Evolutionary conservation across 2,888 invertebrate species (phyloP).

Genomic region (Melinaea marsaeus): DNA sequence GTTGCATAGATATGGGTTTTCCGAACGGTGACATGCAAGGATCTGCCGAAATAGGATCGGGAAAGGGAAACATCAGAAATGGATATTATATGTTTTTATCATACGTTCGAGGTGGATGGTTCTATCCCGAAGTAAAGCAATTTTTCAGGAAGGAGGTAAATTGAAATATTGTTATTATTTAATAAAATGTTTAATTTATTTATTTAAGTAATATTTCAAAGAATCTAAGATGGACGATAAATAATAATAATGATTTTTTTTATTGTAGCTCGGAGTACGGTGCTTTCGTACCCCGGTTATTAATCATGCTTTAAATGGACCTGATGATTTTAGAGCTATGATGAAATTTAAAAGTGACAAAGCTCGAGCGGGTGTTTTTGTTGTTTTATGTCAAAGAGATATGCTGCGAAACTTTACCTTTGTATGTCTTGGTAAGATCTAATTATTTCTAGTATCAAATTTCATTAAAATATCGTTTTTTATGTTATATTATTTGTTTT

Average conservation of each 20-base stretch:
- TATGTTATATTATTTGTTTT: too few relatives aligned
- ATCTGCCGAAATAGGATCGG: not conserved
- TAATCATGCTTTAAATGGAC: not conserved
- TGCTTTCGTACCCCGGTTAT: not conserved
- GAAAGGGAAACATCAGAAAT: not conserved
- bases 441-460: not conserved
- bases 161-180: not conserved
- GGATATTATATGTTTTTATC: slow-evolving; percentile 9
- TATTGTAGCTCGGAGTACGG: not conserved
- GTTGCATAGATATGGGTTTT: not conserved
- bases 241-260: not conserved
- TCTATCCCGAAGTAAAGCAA: slow-evolving; percentile 3
- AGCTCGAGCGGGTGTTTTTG: not conserved
- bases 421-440: not conserved
- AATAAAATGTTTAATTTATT: not conserved
- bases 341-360: not conserved
- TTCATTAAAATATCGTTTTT: not conserved
- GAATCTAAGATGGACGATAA: too few relatives aligned
- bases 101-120: slow-evolving; percentile 10
- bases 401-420: slow-evolving; percentile 1
- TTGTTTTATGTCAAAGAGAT: not conserved
- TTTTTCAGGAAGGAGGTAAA: slow-evolving; percentile 3
- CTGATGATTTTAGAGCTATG: not conserved
- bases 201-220: too few relatives aligned
- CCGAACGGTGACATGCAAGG: not conserved